These are phyloP conservation scores for Nicator chloris DNA, from an alignment of 2,113 vertebrate genomes.

Conservation along the genomic window DNA sequence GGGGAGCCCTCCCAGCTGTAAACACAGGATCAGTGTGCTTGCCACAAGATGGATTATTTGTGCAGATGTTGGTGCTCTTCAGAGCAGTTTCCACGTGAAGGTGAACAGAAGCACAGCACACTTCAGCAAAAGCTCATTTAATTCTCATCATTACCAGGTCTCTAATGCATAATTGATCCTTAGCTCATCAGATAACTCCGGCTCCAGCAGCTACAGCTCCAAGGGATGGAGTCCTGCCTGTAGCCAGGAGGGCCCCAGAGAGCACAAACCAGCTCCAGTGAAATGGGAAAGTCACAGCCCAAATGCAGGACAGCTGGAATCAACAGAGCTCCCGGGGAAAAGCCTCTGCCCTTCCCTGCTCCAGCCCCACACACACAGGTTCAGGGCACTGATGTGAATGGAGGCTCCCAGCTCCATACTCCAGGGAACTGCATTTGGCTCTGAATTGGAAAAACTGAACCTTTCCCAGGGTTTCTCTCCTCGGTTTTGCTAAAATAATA, in stretches of 20 bases:
- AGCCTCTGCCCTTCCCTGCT: neutral
- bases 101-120: slow-evolving; percentile 16
- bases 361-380: neutral
- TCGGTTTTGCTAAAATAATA: neutral
- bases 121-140: slow-evolving; percentile 67
- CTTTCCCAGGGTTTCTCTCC: neutral
- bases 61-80: slow-evolving; percentile 67
- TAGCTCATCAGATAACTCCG: slow-evolving; percentile 7
- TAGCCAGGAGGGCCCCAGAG: neutral
- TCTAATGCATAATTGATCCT: slow-evolving; percentile 68
- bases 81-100: slow-evolving; percentile 52
- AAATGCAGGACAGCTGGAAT: neutral
- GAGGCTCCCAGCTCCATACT: rapidly evolving
- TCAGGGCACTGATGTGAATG: rapidly evolving
- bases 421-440: neutral
- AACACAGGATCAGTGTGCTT: neutral
- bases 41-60: slow-evolving; percentile 58
- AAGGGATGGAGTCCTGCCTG: neutral
- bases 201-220: neutral
- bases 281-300: neutral
- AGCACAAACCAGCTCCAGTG: neutral
- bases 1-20: neutral
- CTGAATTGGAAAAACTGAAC: neutral
- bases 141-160: slow-evolving; percentile 66
- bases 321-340: neutral